Evolutionary conservation across 2,113 vertebrate species (phyloP).

Genomic region (Forbesichthys agassizii): DNA sequence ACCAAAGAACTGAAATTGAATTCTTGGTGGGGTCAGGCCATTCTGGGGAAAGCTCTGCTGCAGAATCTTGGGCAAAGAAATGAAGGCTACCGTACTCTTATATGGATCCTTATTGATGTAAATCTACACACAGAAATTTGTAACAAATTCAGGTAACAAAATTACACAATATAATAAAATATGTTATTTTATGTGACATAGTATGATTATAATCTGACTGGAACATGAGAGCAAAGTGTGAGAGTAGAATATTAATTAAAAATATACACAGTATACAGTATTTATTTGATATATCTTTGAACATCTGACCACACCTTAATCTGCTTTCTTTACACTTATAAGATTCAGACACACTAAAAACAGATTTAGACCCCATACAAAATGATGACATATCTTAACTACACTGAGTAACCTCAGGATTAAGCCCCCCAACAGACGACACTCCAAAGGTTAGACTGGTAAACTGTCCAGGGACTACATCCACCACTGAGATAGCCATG

Average conservation of each 20-base stretch:
- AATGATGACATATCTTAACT: not conserved
- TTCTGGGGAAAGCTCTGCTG: constrained; percentile 63
- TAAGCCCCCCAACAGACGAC: constrained; percentile 56
- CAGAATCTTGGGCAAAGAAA: constrained; percentile 82
- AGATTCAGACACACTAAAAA: not conserved
- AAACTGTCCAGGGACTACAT: constrained; percentile 67
- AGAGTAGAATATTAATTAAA: too few relatives aligned
- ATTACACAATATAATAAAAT: not conserved
- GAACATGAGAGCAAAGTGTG: too few relatives aligned
- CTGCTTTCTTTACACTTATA: not conserved
- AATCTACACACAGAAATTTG: constrained; percentile 69
- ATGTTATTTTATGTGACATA: too few relatives aligned
- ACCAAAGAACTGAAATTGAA: constrained; percentile 89
- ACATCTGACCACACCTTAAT: not conserved
- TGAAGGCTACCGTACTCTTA: constrained; percentile 75
- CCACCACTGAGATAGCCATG: constrained; percentile 76
- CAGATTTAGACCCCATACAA: not conserved
- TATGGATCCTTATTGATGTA: constrained; percentile 71
- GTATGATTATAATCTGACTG: too few relatives aligned
- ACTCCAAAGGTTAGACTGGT: constrained; percentile 81
- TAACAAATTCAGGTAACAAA: not conserved
- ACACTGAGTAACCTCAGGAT: constrained; percentile 74
- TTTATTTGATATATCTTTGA: too few relatives aligned
- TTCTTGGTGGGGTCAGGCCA: constrained; percentile 52
- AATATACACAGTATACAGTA: too few relatives aligned